Conservation (phyloP, 2,888 invertebrate genomes). For the Brachynemurus nebulosus region DNA sequence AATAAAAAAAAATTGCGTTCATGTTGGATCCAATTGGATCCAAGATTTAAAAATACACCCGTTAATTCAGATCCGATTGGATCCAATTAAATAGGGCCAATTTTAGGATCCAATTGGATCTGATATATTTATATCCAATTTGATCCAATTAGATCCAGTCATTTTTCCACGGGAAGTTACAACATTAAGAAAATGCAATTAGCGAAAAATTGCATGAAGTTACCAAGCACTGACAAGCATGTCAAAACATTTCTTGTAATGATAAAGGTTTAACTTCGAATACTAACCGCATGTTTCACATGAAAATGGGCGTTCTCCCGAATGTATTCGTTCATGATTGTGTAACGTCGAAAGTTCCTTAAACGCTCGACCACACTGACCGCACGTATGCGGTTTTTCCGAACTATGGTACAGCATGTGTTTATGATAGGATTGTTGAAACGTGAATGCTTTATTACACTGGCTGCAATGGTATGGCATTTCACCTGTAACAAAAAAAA, state of each 20-base stretch:
- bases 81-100: too few species aligned
- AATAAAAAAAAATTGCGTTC: too few species aligned
- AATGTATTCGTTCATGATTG: constrained; percentile 74
- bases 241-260: background rate
- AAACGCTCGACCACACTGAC: constrained; percentile 66
- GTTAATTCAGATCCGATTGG: too few species aligned
- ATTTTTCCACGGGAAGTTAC: too few species aligned
- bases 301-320: constrained; percentile 74
- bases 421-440: constrained; percentile 82
- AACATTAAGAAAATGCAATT: background rate
- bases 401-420: constrained; percentile 77
- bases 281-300: constrained; percentile 73
- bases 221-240: too few species aligned
- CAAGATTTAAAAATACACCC: too few species aligned
- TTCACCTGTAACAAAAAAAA: constrained; percentile 47
- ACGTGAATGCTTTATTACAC: constrained; percentile 75
- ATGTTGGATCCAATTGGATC: too few species aligned
- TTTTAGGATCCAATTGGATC: too few species aligned
- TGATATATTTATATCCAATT: too few species aligned
- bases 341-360: constrained; percentile 78
- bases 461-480: constrained; percentile 73
- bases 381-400: constrained; percentile 63
- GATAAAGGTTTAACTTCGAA: constrained; percentile 7
- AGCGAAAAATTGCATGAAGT: background rate
- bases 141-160: too few species aligned